Conservation (phyloP, 2,797 vertebrate genomes). For the Percopsis omiscomaycus region DNA sequence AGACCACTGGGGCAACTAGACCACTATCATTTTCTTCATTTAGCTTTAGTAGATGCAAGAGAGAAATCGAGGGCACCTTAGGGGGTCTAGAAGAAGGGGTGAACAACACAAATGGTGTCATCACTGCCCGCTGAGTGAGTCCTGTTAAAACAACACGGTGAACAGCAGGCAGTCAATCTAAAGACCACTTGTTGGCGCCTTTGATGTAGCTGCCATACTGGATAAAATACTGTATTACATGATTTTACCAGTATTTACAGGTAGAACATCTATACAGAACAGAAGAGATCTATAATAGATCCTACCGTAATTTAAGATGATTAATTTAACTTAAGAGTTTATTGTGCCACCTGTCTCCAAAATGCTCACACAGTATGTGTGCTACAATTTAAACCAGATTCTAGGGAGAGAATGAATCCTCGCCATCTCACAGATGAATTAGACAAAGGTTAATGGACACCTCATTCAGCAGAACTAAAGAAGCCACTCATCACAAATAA, state of each 20-base stretch:
- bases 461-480: neutral
- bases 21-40: neutral
- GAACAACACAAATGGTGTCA: conserved; percentile 60
- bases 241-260: conserved; percentile 32
- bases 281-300: neutral
- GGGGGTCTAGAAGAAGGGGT: conserved; percentile 35
- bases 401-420: conserved; percentile 32
- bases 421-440: conserved; percentile 40
- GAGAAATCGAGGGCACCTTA: conserved; percentile 26
- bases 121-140: conserved; percentile 63
- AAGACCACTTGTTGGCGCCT: conserved; percentile 53
- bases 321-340: too few relatives aligned
- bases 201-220: conserved; percentile 60
- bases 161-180: conserved; percentile 64
- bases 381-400: conserved; percentile 50
- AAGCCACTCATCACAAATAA: too few relatives aligned
- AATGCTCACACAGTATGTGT: too few relatives aligned
- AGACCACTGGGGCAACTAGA: too few relatives aligned
- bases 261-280: neutral
- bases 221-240: conserved; percentile 35
- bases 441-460: conserved; percentile 46
- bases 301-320: too few relatives aligned
- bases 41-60: conserved; percentile 8
- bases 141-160: conserved; percentile 68
- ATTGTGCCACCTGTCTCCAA: too few relatives aligned